Base-by-base conservation (phyloP, 1,140 invertebrate species). In the Zaprionus camerounensis region DNA sequence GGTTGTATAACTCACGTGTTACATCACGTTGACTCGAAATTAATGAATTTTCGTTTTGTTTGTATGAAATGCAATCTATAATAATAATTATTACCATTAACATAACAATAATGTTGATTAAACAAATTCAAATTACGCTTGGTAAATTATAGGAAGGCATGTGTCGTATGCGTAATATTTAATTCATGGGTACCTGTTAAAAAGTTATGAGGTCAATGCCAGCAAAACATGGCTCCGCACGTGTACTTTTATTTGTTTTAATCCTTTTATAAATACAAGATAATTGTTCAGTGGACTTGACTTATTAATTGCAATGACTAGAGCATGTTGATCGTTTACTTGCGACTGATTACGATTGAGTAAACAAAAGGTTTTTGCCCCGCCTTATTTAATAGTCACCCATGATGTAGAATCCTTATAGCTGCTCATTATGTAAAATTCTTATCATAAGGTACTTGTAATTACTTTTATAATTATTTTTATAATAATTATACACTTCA, bases 1-100 rank as follows among this genome's bases (percentile, higher is more conserved):
- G 34, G 55, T 49, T 49, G 67, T 59, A 71, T n/a, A 46, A 36
- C 28, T 77, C 65, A 69, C 49, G 59, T 63, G n/a, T 71, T 59
- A 26, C 24, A 41, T 38, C 44, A 55, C 44, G 49, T 65, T 51
- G 46, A 51, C 9, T 22, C 11, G 46, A 22, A 51, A 22, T 51
- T 51, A 51, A 22, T 51, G 3, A 49, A 11, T 22, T 49, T 12
- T 49, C 7, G 3, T n/a, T n/a, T 15, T 38, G 36, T 38, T 38
- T 38, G 15, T 41, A n/a, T 41, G 38, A 15, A 41, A n/a, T 41
- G 2, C 31, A 31, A 2, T 31, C 9, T 11, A 31, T 17, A 9
- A 17, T n/a, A 3, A 17, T 44, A 17, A 46, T 17, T 46, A 46
- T 46, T 44, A 17, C 6, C n/a, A 17, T 44, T 44, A 3, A n/a